These are phyloP conservation scores for Cephus pygmeus DNA, from an alignment of 2,888 invertebrate species.

Conservation along the genomic window DNA sequence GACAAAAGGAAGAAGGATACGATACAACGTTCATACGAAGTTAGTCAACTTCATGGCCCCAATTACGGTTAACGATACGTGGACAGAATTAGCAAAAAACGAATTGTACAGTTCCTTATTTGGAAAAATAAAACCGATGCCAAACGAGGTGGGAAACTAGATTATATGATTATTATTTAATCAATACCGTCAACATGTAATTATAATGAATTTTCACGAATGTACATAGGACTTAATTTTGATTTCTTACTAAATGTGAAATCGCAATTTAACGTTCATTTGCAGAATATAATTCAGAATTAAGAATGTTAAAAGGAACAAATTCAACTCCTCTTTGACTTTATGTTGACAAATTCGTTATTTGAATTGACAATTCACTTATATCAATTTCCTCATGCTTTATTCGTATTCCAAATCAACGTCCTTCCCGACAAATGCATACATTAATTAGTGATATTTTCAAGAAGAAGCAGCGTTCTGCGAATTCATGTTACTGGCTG, in stretches of 20 bases:
- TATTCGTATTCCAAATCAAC: not conserved
- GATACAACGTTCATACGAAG: constrained; percentile 87
- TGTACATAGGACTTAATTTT: too few species aligned
- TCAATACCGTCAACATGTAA: not conserved
- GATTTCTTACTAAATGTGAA: not conserved
- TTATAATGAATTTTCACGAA: not conserved
- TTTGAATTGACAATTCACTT: not conserved
- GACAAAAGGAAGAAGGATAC: constrained; percentile 92
- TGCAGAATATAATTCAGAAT: not conserved
- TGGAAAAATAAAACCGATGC: constrained; percentile 67
- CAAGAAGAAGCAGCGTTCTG: too few species aligned
- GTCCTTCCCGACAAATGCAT: not conserved
- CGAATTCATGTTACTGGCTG: not conserved
- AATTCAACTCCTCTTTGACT: not conserved
- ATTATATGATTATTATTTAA: not conserved
- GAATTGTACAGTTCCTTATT: constrained; percentile 87
- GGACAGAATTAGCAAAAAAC: constrained; percentile 83
- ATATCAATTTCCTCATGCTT: not conserved
- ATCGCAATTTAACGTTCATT: not conserved
- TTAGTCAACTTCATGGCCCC: constrained; percentile 93
- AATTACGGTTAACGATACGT: constrained; percentile 71
- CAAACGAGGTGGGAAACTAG: constrained; percentile 14
- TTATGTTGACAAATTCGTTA: not conserved
- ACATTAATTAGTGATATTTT: too few species aligned
- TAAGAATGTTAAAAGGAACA: not conserved